Base-by-base conservation (phyloP, 1,140 invertebrate genomes). In the Trichonephila clavata region DNA sequence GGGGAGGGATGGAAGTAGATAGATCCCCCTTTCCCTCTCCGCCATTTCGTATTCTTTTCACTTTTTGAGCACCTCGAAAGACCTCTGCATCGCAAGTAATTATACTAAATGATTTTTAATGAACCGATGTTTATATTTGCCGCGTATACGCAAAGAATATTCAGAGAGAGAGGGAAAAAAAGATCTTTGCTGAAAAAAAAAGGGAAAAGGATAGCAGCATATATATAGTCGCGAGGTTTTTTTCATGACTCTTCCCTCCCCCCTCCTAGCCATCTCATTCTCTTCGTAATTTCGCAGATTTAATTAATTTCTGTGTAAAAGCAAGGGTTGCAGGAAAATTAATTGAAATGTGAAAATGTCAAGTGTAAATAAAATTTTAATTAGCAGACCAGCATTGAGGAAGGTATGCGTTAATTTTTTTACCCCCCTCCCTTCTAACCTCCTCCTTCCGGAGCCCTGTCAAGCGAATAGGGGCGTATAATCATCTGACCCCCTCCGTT, bases 301-400 rank as follows among this genome's bases (percentile, higher is more conserved):
- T 94, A 94, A 94, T 94, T 94, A 94, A 94, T 94, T 94, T 94
- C 81, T 84, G 71, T 93, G 93, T 90, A 84, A 90, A 89, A 90
- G 93, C 86, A 90, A 84, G 93, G 87, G 86, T 87, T 84, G 60
- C 60, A 83, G 86, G 93, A 90, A 94, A 94, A 94, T 94, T 94
- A 94, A 94, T 94, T 94, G 93, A 89, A 90, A 94, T 90, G 93
- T 94, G 93, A 94, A 94, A 94, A 94, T 90, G 93, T 94, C 93
- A 94, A 89, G 93, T 94, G 93, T 94, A 94, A 94, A 94, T 94
- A 94, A 94, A 94, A 94, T 94, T 94, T 94, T 94, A 94, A 94
- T 94, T 94, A 94, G 92, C 86, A 39, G 92, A 57, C 68, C 65
- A 87, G 71, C 84, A 65, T 81, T 80, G 65, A 65, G 86, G 86